A percentile compares a stretch with the other conserved stretches of the same genome.
phyloP scores from a whole-genome alignment of 2,797 vertebrate species.

The Florisuga fusca region DNA sequence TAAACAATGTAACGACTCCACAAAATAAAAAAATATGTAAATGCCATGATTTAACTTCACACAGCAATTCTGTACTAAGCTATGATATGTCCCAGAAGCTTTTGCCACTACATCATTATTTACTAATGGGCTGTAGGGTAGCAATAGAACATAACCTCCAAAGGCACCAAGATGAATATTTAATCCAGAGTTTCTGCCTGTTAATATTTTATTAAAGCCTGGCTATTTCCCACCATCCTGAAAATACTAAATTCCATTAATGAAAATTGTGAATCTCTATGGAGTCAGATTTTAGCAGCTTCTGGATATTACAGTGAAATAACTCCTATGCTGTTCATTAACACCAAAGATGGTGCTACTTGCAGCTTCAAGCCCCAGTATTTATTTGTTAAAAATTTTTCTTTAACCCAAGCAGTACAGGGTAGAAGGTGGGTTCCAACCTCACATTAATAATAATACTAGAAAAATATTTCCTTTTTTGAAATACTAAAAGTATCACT shows the following conservation, averaged over 20 bases:
- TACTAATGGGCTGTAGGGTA: conserved; percentile 58
- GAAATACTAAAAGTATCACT: neutral
- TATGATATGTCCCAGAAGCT: conserved; percentile 28
- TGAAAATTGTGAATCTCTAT: conserved; percentile 39
- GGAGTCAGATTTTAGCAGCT: conserved; percentile 35
- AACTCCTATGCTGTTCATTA: conserved; percentile 9
- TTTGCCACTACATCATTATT: conserved; percentile 70
- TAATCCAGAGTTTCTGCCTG: conserved; percentile 24
- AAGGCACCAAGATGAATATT: conserved; percentile 59
- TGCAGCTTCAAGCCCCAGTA: neutral
- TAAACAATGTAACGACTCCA: conserved; percentile 18
- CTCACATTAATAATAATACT: neutral
- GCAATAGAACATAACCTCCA: conserved; percentile 41
- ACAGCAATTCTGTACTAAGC: neutral
- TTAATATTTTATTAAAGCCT: conserved; percentile 65
- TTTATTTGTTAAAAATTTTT: neutral
- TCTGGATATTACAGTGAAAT: conserved; percentile 10
- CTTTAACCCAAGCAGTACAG: neutral
- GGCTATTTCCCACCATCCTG: neutral
- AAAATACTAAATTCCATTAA: conserved; percentile 41
- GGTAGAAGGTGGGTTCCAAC: neutral
- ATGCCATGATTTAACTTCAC: conserved; percentile 28
- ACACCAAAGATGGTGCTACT: neutral
- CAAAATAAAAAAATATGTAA: conserved; percentile 28
- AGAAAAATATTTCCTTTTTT: neutral